Conservation (phyloP, 2,797 vertebrate genomes). For the Valencia hispanica region DNA sequence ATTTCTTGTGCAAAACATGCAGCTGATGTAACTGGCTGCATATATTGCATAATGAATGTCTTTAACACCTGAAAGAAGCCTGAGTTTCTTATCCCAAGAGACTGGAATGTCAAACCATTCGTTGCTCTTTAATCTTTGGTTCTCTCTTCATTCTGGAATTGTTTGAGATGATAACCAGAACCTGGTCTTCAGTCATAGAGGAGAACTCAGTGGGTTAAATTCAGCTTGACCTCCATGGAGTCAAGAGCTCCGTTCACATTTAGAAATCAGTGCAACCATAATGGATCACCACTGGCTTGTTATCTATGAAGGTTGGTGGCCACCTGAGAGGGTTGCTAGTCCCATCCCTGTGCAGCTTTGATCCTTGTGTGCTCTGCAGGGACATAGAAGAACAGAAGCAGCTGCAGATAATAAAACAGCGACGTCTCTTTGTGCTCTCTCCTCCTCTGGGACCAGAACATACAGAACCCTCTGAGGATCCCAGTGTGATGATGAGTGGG, state of each 20-base stretch:
- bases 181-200: slow-evolving; percentile 27
- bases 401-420: slow-evolving; percentile 24
- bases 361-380: slow-evolving; percentile 35
- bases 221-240: slow-evolving; percentile 24
- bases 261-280: slow-evolving; percentile 28
- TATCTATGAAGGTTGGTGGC: slow-evolving; percentile 34
- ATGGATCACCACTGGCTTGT: slow-evolving; percentile 45
- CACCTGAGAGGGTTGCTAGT: slow-evolving; percentile 6
- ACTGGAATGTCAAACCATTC: slow-evolving; percentile 29
- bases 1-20: slow-evolving; percentile 27
- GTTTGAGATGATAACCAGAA: slow-evolving; percentile 52
- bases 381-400: neutral
- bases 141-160: slow-evolving; percentile 33
- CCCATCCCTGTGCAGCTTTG: slow-evolving; percentile 43
- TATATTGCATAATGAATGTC: slow-evolving; percentile 22
- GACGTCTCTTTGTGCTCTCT: slow-evolving; percentile 51
- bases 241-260: slow-evolving; percentile 13
- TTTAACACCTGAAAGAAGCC: slow-evolving; percentile 29
- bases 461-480: slow-evolving; percentile 35
- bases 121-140: slow-evolving; percentile 50
- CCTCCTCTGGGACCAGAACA: slow-evolving; percentile 57
- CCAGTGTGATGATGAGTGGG: slow-evolving; percentile 43
- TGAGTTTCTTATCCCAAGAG: slow-evolving; percentile 42
- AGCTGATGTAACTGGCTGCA: slow-evolving; percentile 51
- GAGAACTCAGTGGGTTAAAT: slow-evolving; percentile 49